These are phyloP conservation scores for Drosophila peninsularis DNA, from an alignment of 2,888 invertebrate genomes.

Conservation along the genomic window DNA sequence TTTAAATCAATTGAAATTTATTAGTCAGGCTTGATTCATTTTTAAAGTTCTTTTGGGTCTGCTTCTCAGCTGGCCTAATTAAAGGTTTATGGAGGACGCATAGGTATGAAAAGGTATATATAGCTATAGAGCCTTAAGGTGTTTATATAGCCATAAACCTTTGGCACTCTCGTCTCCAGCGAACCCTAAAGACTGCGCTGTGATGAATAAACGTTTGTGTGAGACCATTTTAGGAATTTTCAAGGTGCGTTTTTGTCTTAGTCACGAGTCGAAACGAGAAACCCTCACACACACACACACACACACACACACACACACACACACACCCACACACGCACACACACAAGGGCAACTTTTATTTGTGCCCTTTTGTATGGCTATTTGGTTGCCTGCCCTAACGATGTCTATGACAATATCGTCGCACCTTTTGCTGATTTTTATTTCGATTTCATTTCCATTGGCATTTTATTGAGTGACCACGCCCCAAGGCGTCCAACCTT, in stretches of 20 bases:
- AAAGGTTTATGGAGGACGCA: conserved; percentile 36
- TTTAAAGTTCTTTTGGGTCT: background rate
- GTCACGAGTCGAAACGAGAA: conserved; percentile 33
- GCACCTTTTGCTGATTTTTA: conserved; percentile 80
- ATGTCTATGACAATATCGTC: conserved; percentile 61
- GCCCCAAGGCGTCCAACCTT: conserved; percentile 52
- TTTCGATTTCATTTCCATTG: conserved; percentile 76
- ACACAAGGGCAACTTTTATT: conserved; percentile 30
- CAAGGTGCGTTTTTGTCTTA: conserved; percentile 45
- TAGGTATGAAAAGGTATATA: background rate
- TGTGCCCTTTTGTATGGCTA: conserved; percentile 58
- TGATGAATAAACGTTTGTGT: conserved; percentile 8
- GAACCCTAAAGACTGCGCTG: conserved; percentile 14
- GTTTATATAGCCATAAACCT: too few species aligned
- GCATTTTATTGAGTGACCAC: conserved; percentile 73
- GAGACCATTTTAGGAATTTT: conserved; percentile 28
- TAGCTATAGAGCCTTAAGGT: background rate
- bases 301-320: background rate
- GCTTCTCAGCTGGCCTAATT: conserved; percentile 29
- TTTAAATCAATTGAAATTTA: conserved; percentile 4
- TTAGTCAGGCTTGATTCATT: background rate
- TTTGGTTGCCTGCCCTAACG: conserved; percentile 31
- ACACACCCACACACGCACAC: too few species aligned
- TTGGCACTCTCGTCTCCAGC: background rate
- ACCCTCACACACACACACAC: background rate